These are phyloP conservation scores for Diloba caeruleocephala DNA, from an alignment of 2,888 invertebrate species.

Conservation along the genomic window DNA sequence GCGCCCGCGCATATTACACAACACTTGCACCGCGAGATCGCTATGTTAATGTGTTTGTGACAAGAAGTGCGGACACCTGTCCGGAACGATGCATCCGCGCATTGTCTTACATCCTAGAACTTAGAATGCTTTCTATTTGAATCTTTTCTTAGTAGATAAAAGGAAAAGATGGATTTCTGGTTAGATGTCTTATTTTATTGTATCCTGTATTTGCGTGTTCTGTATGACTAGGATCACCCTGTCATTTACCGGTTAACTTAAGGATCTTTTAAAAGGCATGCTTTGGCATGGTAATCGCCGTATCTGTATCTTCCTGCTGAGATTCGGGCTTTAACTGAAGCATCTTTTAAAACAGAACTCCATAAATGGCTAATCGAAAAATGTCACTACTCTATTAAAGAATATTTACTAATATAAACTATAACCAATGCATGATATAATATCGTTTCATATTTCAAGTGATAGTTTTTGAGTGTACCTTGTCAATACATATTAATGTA, in stretches of 20 bases:
- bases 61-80: constrained; percentile 73
- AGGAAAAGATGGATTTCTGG: constrained; percentile 40
- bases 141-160: constrained; percentile 48
- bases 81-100: constrained; percentile 84
- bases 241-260: not conserved
- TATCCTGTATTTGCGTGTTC: constrained; percentile 23
- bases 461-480: too few relatives aligned
- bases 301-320: too few relatives aligned
- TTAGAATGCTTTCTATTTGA: constrained; percentile 54
- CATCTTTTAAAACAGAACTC: too few relatives aligned
- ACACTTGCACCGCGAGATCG: constrained; percentile 54
- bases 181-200: constrained; percentile 31
- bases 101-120: constrained; percentile 80
- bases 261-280: not conserved
- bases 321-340: too few relatives aligned
- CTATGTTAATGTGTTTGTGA: constrained; percentile 62
- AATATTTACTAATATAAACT: too few relatives aligned
- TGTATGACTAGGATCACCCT: constrained; percentile 9
- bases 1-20: constrained; percentile 46
- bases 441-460: too few relatives aligned
- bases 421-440: too few relatives aligned
- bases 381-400: too few relatives aligned
- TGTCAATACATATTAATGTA: too few relatives aligned
- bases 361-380: too few relatives aligned
- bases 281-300: too few relatives aligned